A percentile compares a stretch with the other conserved stretches of the same genome.
These are phyloP conservation scores for Mormoops blainvillei DNA, from an alignment of 2,113 vertebrate species.

Conservation along the genomic window DNA sequence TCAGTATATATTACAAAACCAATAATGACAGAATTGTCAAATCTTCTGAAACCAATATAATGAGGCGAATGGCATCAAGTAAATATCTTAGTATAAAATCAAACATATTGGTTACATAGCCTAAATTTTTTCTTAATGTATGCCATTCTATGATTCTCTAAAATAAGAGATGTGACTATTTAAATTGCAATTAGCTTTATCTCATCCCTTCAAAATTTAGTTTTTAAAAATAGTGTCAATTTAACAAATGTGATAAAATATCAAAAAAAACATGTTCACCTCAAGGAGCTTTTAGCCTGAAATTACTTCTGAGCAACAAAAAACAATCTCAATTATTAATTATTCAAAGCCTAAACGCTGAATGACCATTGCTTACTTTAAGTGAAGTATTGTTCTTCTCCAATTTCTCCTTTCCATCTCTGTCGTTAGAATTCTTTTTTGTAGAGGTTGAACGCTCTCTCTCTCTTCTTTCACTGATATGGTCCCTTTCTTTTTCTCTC, in stretches of 20 bases:
- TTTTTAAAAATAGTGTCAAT: neutral
- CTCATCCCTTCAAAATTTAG: neutral
- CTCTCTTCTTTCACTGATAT: slow-evolving; percentile 85
- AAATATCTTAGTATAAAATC: neutral
- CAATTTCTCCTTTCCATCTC: slow-evolving; percentile 81
- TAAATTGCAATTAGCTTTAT: neutral
- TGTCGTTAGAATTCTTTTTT: slow-evolving; percentile 88
- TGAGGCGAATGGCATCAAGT: neutral
- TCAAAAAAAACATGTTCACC: neutral
- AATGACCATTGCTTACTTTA: slow-evolving; percentile 75
- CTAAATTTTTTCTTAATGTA: neutral
- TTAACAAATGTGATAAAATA: neutral
- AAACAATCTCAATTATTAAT: neutral
- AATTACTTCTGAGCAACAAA: neutral
- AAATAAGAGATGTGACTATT: neutral
- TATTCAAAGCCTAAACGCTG: neutral
- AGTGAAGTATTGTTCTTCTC: slow-evolving; percentile 74
- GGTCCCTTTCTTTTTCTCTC: slow-evolving; percentile 83
- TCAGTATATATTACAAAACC: slow-evolving; percentile 16
- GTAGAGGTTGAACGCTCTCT: slow-evolving; percentile 85
- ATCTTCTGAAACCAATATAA: neutral
- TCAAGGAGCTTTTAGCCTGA: neutral
- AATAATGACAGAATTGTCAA: neutral
- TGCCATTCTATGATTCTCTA: neutral
- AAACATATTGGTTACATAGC: neutral